A percentile compares a stretch with the other conserved stretches of the same genome.
Evolutionary conservation across 2,888 invertebrate species (phyloP).

Genomic region (Hydrotaea diabolus): DNA sequence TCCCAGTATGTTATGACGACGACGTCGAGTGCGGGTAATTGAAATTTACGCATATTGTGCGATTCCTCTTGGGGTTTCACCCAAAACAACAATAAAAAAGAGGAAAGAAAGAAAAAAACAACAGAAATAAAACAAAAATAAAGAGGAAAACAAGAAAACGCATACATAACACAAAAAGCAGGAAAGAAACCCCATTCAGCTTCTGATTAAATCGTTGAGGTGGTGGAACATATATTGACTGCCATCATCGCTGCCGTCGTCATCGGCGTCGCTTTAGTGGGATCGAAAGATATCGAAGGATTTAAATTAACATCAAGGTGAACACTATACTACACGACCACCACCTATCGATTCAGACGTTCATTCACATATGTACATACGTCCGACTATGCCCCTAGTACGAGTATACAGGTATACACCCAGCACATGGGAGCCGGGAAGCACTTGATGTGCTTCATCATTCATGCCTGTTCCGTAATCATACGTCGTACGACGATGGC

Average conservation of each 20-base stretch:
- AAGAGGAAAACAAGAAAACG: not conserved
- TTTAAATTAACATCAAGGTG: conserved; percentile 20
- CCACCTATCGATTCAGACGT: too few relatives aligned
- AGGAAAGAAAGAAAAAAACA: not conserved
- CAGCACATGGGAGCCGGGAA: not conserved
- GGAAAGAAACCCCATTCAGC: conserved; percentile 1
- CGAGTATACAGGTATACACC: not conserved
- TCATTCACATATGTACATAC: too few relatives aligned
- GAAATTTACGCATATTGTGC: conserved; percentile 40
- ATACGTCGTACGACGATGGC: not conserved
- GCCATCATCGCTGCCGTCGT: too few relatives aligned
- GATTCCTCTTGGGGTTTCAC: conserved; percentile 26
- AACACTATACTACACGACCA: not conserved
- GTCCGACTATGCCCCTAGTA: too few relatives aligned
- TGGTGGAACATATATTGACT: conserved; percentile 7
- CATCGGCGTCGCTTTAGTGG: not conserved
- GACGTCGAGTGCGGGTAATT: conserved; percentile 10
- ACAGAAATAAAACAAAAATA: too few relatives aligned
- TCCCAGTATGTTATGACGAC: conserved; percentile 3
- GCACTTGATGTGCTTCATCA: conserved; percentile 3
- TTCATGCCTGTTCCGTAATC: not conserved
- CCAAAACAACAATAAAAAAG: not conserved
- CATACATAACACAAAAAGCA: not conserved
- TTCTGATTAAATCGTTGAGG: not conserved
- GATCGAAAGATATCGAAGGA: not conserved